Conservation (phyloP, 2,888 invertebrate species). For the Perizoma affinitatum region DNA sequence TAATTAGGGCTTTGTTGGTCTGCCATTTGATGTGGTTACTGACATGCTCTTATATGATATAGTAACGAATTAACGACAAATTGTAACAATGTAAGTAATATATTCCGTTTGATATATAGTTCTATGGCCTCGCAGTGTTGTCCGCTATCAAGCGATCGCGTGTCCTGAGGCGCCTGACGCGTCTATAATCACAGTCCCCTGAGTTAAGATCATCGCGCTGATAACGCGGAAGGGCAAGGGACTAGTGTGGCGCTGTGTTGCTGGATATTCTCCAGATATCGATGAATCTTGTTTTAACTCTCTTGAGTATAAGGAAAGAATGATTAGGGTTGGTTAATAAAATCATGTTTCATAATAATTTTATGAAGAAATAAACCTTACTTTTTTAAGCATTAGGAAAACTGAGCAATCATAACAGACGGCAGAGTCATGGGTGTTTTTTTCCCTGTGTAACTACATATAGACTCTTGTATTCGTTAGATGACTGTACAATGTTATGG, state of each 20-base stretch:
- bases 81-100: not conserved
- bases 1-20: too few relatives aligned
- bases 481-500: too few relatives aligned
- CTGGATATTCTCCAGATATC: constrained; percentile 17
- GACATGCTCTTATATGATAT: too few relatives aligned
- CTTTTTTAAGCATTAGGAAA: too few relatives aligned
- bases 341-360: not conserved
- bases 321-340: not conserved
- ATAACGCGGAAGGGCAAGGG: constrained; percentile 51
- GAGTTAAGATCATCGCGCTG: constrained; percentile 70
- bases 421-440: too few relatives aligned
- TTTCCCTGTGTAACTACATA: too few relatives aligned
- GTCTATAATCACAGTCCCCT: constrained; percentile 65
- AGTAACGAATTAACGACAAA: not conserved
- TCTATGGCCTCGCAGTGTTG: constrained; percentile 1
- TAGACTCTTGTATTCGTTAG: too few relatives aligned
- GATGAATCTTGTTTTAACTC: constrained; percentile 17
- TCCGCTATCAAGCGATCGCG: constrained; percentile 59
- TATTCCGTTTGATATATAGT: not conserved
- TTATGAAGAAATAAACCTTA: too few relatives aligned
- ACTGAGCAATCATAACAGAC: too few relatives aligned
- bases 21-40: too few relatives aligned
- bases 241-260: constrained; percentile 25
- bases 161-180: constrained; percentile 68
- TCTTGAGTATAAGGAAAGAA: not conserved